Evolutionary conservation across 2,113 vertebrate species (phyloP), one percentile per base, ranked within the genome.

Genomic region (Thryonomys swinderianus): DNA sequence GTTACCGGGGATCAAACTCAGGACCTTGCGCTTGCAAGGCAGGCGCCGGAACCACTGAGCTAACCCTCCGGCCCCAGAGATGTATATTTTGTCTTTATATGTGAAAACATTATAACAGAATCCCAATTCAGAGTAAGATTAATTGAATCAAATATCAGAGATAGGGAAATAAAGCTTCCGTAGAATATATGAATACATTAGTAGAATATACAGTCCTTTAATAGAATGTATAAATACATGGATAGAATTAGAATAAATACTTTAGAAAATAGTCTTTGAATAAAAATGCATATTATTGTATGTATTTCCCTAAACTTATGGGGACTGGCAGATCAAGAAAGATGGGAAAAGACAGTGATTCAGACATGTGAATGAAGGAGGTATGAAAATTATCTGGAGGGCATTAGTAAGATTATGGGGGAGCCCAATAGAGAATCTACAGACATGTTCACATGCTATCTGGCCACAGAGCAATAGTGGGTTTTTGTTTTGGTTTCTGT

Each of bases 251-350:
- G 13, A 78, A 55, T 80, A 80, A 71, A 40, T 59, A 67, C 27
- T 88, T 84, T 45, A 79, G n/a, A 79, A 89, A 90, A 61, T 57
- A 51, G 55, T 74, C 48, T 48, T 88, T 91, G 17, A 87, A 48
- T 83, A 82, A 62, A 92, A 86, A 66, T 86, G 12, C n/a, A 51
- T 40, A 66, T 67, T 85, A 55, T 48, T 55, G 37, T 42, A 64
- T 55, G 5, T 48, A n/a, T 85, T 69, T 21, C 25, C 32, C 23
- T 17, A 51, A 37, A 66, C 34, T 40, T 45, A 53, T 23, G 1
- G 51, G 82, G 21, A 93, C 64, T n/a, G 40, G 51, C 78, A 90
- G 55, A 66, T 81, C 40, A 62, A 48, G 74, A 95, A 81, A 48
- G 55, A 45, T 55, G 55, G 18, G 2, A 40, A 32, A 91, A 66